Percentiles rank a stretch among this genome's conserved stretches.
These are phyloP conservation scores for Ctena decussata DNA, from an alignment of 2,888 invertebrate genomes.

Conservation along the genomic window DNA sequence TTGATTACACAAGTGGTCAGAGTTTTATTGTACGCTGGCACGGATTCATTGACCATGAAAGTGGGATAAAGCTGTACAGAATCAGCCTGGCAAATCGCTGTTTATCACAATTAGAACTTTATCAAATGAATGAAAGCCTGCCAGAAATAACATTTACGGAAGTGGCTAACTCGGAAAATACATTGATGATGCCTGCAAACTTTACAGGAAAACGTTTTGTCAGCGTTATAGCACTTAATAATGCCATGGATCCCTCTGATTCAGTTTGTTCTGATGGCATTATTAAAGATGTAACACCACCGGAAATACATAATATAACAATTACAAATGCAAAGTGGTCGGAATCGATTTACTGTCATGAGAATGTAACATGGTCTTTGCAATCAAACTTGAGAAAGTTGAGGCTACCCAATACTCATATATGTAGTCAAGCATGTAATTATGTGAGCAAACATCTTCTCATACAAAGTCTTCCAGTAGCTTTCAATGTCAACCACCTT, in stretches of 20 bases:
- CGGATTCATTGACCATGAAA: slow-evolving; percentile 76
- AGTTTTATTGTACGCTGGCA: slow-evolving; percentile 59
- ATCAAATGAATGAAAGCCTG: not conserved
- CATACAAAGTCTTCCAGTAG: not conserved
- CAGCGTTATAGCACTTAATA: slow-evolving; percentile 73
- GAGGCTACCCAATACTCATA: slow-evolving; percentile 20
- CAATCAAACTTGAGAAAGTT: slow-evolving; percentile 46
- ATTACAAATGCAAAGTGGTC: slow-evolving; percentile 48
- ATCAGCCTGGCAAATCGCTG: slow-evolving; percentile 58
- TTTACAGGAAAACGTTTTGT: slow-evolving; percentile 37
- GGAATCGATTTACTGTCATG: slow-evolving; percentile 53
- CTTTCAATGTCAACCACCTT: not conserved
- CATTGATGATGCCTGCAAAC: slow-evolving; percentile 20
- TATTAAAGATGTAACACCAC: slow-evolving; percentile 62
- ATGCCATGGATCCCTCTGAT: slow-evolving; percentile 72
- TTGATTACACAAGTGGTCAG: slow-evolving; percentile 67
- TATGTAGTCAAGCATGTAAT: slow-evolving; percentile 30
- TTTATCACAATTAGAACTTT: slow-evolving; percentile 27
- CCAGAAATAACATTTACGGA: not conserved
- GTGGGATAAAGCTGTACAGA: slow-evolving; percentile 67
- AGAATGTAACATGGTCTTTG: slow-evolving; percentile 49
- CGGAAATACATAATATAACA: slow-evolving; percentile 55
- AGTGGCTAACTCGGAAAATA: slow-evolving; percentile 16
- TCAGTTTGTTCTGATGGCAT: slow-evolving; percentile 77
- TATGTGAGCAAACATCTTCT: not conserved